phyloP scores from a whole-genome alignment of 2,888 invertebrate species.

The Dinocampus coccinellae region DNA sequence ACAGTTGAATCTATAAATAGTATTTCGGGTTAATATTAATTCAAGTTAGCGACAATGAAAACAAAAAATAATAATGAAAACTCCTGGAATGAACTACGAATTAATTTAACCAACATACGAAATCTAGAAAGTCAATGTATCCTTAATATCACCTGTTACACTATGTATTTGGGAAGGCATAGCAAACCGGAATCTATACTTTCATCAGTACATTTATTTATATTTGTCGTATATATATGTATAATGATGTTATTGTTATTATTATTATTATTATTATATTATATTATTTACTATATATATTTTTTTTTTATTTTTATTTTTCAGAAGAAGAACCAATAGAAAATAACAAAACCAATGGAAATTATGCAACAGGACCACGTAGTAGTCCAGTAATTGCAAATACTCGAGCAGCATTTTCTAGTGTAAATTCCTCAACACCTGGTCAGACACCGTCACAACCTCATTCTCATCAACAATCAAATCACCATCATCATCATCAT shows the following conservation, averaged over 20 bases:
- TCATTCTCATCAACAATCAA: constrained; percentile 40
- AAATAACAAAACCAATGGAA: constrained; percentile 61
- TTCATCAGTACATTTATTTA: constrained; percentile 57
- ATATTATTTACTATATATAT: too few relatives aligned
- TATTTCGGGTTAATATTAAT: neutral
- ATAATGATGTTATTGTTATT: constrained; percentile 7
- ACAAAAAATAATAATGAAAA: neutral
- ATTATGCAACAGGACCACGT: constrained; percentile 54
- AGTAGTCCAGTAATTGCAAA: constrained; percentile 62
- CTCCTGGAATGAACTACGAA: constrained; percentile 40
- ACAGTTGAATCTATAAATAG: neutral
- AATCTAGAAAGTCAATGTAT: constrained; percentile 24
- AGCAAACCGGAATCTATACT: constrained; percentile 51
- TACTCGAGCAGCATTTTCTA: constrained; percentile 64
- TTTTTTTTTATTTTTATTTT: too few relatives aligned
- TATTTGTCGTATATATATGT: constrained; percentile 41
- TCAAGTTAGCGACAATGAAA: neutral
- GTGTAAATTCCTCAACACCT: constrained; percentile 59
- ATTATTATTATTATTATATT: too few relatives aligned
- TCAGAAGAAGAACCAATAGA: constrained; percentile 67
- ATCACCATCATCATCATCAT: constrained; percentile 37
- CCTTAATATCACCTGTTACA: neutral
- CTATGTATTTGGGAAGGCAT: neutral
- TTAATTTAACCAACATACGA: constrained; percentile 59
- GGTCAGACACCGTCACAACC: constrained; percentile 54